phyloP scores from a whole-genome alignment of 2,888 invertebrate genomes.

The Imbricaverruca yamaguchii region DNA sequence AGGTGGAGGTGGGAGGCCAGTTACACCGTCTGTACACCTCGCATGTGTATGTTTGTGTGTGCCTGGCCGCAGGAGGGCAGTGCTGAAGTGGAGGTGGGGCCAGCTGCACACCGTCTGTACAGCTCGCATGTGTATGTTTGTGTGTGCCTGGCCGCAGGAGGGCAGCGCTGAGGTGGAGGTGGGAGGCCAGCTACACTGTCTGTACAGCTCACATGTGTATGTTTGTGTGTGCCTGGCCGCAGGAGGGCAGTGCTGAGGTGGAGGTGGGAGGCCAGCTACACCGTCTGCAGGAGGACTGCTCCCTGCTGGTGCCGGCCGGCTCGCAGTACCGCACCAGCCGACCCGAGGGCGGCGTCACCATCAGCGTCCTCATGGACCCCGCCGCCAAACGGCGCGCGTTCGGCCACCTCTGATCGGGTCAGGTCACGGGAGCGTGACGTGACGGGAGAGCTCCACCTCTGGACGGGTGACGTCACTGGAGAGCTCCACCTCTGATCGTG shows the following conservation, averaged over 20 bases:
- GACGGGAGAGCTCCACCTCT: no score
- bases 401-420: neutral
- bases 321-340: conserved; percentile 23
- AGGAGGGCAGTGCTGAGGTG: conserved; percentile 28
- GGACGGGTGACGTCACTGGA: no score
- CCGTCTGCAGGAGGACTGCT: conserved; percentile 22
- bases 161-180: conserved; percentile 24
- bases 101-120: no score
- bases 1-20: conserved; percentile 8
- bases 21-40: conserved; percentile 13
- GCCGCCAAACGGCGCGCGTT: conserved; percentile 26
- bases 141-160: no score
- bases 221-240: neutral
- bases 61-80: no score
- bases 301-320: conserved; percentile 22
- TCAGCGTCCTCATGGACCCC: conserved; percentile 29
- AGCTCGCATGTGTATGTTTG: no score
- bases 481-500: no score
- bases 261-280: neutral
- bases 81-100: conserved; percentile 20
- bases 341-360: conserved; percentile 21
- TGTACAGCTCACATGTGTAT: no score
- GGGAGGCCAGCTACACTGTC: no score
- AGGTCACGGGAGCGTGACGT: no score
- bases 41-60: no score